phyloP scores from a whole-genome alignment of 30 jellyfish, hydroid and myxozoan genomes.

The Haliclystus octoradiatus region DNA sequence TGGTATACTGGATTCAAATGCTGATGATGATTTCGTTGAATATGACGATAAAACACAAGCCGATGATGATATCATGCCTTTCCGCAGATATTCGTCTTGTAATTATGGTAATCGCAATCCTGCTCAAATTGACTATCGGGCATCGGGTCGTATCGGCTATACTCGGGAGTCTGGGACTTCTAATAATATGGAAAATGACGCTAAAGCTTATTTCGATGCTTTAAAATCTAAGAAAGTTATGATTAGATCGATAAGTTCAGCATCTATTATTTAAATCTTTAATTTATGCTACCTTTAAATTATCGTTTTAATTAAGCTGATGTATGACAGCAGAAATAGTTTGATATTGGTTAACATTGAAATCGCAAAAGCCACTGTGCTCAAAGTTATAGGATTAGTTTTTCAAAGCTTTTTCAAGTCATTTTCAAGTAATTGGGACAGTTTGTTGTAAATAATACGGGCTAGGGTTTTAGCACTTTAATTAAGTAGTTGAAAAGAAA shows the following conservation, averaged over 20 bases:
- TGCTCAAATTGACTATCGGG: neutral
- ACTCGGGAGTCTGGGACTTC: neutral
- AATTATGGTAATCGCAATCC: neutral
- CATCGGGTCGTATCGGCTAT: neutral
- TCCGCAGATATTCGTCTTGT: neutral
- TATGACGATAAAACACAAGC: neutral
- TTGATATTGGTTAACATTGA: too few species aligned
- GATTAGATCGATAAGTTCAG: neutral
- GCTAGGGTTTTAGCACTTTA: too few species aligned
- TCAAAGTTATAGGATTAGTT: too few species aligned
- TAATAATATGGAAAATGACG: neutral
- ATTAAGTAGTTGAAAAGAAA: too few species aligned
- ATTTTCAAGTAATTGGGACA: too few species aligned
- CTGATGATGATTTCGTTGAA: neutral
- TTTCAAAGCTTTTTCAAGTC: too few species aligned
- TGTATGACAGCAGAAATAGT: too few species aligned
- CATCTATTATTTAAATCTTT: neutral
- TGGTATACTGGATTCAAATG: neutral
- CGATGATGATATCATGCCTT: neutral
- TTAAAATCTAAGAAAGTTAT: neutral
- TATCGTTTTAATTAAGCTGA: too few species aligned
- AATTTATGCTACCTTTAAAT: too few species aligned
- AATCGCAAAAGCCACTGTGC: too few species aligned
- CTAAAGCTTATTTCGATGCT: neutral
- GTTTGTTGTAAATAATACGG: too few species aligned